Conservation (phyloP, 2,797 vertebrate genomes). For the Hemibagrus guttatus region DNA sequence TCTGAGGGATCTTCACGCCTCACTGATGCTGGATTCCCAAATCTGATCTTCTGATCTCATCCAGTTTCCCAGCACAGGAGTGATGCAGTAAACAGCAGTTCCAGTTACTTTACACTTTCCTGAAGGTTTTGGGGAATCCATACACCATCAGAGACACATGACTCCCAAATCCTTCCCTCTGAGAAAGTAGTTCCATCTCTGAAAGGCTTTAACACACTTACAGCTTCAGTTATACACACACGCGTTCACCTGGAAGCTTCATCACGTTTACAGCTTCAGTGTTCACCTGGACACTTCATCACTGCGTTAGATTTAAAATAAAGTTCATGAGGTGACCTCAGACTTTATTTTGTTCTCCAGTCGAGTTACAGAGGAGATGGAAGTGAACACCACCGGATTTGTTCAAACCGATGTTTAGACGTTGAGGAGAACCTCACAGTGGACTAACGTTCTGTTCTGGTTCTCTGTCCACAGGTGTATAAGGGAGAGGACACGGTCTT, state of each 20-base stretch:
- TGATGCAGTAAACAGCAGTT: not conserved
- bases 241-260: not conserved
- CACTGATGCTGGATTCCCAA: not conserved
- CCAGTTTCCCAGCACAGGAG: not conserved
- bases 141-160: not conserved
- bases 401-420: not conserved
- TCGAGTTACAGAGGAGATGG: too few relatives aligned
- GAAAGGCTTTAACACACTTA: not conserved
- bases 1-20: not conserved
- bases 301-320: not conserved
- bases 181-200: not conserved
- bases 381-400: not conserved
- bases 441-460: not conserved
- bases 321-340: too few relatives aligned
- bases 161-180: not conserved
- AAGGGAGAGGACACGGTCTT: constrained; percentile 93
- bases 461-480: constrained; percentile 77
- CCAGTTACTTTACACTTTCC: not conserved
- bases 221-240: not conserved
- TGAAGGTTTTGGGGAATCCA: not conserved
- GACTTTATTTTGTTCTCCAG: too few relatives aligned
- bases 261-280: too few relatives aligned
- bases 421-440: not conserved
- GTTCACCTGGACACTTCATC: too few relatives aligned
- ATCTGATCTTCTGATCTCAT: not conserved